Evolutionary conservation across 2,113 vertebrate species (phyloP).

Genomic region (Crypturellus undulatus): DNA sequence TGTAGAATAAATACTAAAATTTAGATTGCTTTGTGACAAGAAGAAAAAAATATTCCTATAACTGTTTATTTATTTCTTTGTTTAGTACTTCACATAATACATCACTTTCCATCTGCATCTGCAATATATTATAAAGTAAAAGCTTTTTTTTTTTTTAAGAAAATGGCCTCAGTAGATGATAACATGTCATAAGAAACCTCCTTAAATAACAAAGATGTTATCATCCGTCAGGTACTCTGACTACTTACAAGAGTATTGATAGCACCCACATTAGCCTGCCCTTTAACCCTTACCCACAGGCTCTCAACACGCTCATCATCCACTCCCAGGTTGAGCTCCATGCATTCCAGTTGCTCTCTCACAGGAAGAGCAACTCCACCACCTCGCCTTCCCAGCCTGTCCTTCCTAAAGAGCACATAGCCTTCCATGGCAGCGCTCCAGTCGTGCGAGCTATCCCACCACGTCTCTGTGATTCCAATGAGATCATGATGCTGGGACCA

Average conservation of each 20-base stretch:
- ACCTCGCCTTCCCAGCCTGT: too few species aligned
- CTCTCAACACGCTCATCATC: too few species aligned
- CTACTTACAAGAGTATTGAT: conserved; percentile 44
- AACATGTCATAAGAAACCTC: conserved; percentile 11
- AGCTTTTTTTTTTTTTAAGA: not conserved
- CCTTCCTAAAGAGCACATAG: too few species aligned
- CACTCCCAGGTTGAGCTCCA: too few species aligned
- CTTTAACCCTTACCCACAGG: too few species aligned
- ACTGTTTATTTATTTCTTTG: conserved; percentile 57
- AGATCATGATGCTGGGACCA: too few species aligned
- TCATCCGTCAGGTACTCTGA: conserved; percentile 48
- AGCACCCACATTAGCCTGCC: too few species aligned
- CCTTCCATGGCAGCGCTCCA: too few species aligned
- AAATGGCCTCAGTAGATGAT: not conserved
- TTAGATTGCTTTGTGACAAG: conserved; percentile 53
- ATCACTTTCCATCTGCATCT: conserved; percentile 49
- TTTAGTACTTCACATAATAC: conserved; percentile 32
- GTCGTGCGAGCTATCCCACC: too few species aligned
- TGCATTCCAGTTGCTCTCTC: too few species aligned
- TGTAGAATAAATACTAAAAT: conserved; percentile 55
- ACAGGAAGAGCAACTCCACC: too few species aligned
- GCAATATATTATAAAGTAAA: conserved; percentile 49
- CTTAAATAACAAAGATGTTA: conserved; percentile 64
- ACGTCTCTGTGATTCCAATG: too few species aligned
- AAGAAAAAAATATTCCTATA: conserved; percentile 28